Base-by-base conservation (phyloP, 2,888 invertebrate species). In the Torymus texanus region DNA sequence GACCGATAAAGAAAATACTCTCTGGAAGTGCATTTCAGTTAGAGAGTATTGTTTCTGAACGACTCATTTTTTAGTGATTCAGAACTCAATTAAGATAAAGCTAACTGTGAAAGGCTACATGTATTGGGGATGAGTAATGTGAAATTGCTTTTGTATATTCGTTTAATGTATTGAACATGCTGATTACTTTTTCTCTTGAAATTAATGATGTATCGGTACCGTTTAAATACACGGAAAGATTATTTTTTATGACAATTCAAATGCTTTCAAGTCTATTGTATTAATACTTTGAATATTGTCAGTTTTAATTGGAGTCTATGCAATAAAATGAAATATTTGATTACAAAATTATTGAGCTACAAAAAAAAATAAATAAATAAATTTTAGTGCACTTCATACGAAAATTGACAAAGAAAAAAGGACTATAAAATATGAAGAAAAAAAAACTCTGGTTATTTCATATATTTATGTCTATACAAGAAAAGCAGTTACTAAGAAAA, bases 81-180 rank as follows among this genome's bases (percentile, higher is more conserved):
- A 83, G 82, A 73, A 79, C 21, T 53, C 50, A 72, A 55, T 79
- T 74, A 76, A 78, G 80, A 82, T 75, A 78, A 75, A 21, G 29
- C 18, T 65, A 58, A 59, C 41, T n/a, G 71, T n/a, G 21, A 21
- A 59, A 67, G 56, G 56, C 55, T 41, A 59, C 21, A 12, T 13
- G 12, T 50, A 56, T 58, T 65, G 58, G 12, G 41, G 62, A 76
- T 63, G 62, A 70, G 53, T 67, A 67, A 73, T 55, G 41, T 18
- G 55, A 41, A 18, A 73, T 63, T 73, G 41, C 51, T 50, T 56
- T 63, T 56, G 55, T 16, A 55, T 14, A 41, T 73, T 65, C 13
- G 67, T 14, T 16, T 12, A 71, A 21, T 18, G 41, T 62, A 29
- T 68, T 21, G 68, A 55, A 58, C 13, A 14, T 8, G 41, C 41